Base-by-base conservation (phyloP, 2,888 invertebrate species). In the Xanthostigma xanthostigma region DNA sequence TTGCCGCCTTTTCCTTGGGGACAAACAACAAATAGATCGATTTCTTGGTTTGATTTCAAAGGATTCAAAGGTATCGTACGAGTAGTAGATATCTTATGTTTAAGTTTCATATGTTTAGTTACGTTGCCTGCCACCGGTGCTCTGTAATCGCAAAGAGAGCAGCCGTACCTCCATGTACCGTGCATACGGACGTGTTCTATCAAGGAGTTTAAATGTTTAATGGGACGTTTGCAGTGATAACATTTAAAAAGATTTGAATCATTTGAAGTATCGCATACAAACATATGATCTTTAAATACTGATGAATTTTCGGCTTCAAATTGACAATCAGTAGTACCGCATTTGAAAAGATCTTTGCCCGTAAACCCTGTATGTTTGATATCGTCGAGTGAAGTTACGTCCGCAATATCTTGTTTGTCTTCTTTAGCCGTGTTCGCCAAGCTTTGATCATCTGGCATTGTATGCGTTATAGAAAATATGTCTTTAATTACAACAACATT, bases 151-250 rank as follows among this genome's bases (percentile, higher is more conserved):
- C 84, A 84, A 33, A 79, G 45, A 6, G 74, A 71, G 57, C 84
- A 84, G 9, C 70, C 66, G 52, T 73, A 79, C 9, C 75, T 65
- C 54, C 74, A 70, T 0, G 70, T 61, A 0, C 77, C 78, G 53
- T 84, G 84, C 3, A 64, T 59, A 53, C 71, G 72, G 12, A 82
- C 61, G 57, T 84, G 83, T 8, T 75, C 72, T 10, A 74, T 56
- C 14, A 80, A 63, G 38, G 67, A 66, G 2, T 63, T 59, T 2
- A 64, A 54, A 41, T 65, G 68, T 50, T 69, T 67, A 44, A 74
- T 69, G 8, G 57, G 55, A 53, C 70, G 71, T 12, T 61, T 59
- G 53, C 76, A 75, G 56, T 76, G 74, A 1, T 61, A 64, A 56
- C 80, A 81, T 39, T 64, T 64, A 13, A 67, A 63, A 34, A 68